Evolutionary conservation across 2,888 invertebrate genomes (phyloP), one percentile per base, ranked within the genome.

Genomic region (Lathronympha strigana): DNA sequence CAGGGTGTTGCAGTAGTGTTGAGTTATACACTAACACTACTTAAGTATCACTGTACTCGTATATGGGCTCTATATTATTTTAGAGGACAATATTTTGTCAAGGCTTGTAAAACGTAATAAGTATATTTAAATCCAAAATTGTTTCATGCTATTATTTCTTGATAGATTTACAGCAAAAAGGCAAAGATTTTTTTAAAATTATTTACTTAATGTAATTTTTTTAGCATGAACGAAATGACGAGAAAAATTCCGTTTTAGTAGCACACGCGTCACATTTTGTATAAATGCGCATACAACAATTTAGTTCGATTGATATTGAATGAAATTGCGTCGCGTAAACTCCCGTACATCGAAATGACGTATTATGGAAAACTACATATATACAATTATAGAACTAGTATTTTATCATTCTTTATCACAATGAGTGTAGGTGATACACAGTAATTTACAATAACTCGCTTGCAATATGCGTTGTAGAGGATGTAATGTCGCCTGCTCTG

Each of bases 271-370:
- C 80, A 78, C 72, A 72, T 63, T 11, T 69, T 61, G 72, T 83
- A 84, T 80, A 71, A 84, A 87, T 87, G 86, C 86, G 86, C 87
- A 87, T 87, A 87, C 79, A 79, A 84, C 83, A 81, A 77, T 78
- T 80, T 74, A 73, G 82, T 83, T 79, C 77, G 76, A 77, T 80
- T 80, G 83, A 81, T 81, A 78, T 77, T 81, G 82, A 83, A 84
- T 83, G 77, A 76, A 80, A 82, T 82, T 81, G 81, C 75, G 80
- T 53, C 60, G 53, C 45, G 36, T 43, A 43, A 36, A 58, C 15
- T 51, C n/a, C 21, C 21, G 17, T 38, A 25, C 6, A 43, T 13
- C 11, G 17, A 40, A 19, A 11, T 40, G 13, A 40, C 4, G 19
- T 15, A 23, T 38, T 15, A 25, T 54, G 11, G 19, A 55, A 28